These are phyloP conservation scores for Myodes glareolus DNA, from an alignment of 2,113 vertebrate genomes.

Conservation along the genomic window DNA sequence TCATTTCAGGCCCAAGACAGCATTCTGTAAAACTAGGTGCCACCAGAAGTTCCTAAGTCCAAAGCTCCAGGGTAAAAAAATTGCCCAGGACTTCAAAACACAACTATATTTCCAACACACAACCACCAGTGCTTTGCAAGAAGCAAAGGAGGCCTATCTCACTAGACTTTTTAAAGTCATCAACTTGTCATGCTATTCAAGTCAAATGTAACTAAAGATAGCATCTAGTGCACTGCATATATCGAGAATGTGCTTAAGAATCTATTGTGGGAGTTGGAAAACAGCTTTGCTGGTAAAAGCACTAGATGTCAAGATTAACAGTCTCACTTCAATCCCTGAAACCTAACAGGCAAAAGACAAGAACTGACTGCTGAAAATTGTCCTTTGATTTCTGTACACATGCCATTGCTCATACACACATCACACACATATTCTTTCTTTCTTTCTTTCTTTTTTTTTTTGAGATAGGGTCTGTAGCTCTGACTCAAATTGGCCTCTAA, in stretches of 20 bases:
- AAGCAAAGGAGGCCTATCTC: neutral
- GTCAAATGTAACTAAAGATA: neutral
- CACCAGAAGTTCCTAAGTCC: neutral
- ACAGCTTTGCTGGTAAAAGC: neutral
- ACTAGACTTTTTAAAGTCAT: neutral
- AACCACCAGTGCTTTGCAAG: neutral
- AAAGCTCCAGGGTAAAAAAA: neutral
- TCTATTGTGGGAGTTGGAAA: neutral
- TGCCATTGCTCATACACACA: neutral
- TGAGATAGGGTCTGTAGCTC: neutral
- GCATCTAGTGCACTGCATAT: neutral
- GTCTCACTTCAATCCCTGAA: neutral
- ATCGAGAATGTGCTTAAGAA: neutral
- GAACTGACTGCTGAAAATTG: neutral
- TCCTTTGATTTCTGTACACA: neutral
- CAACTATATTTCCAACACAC: neutral
- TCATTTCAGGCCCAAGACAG: neutral
- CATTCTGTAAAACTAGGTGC: neutral
- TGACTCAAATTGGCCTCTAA: neutral
- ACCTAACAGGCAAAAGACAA: neutral
- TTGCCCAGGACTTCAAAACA: neutral
- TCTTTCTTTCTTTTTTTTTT: neutral
- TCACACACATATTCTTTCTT: neutral
- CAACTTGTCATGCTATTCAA: neutral
- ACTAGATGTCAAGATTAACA: neutral